Base-by-base conservation (phyloP, 2,113 vertebrate genomes). In the Galeopterus variegatus region DNA sequence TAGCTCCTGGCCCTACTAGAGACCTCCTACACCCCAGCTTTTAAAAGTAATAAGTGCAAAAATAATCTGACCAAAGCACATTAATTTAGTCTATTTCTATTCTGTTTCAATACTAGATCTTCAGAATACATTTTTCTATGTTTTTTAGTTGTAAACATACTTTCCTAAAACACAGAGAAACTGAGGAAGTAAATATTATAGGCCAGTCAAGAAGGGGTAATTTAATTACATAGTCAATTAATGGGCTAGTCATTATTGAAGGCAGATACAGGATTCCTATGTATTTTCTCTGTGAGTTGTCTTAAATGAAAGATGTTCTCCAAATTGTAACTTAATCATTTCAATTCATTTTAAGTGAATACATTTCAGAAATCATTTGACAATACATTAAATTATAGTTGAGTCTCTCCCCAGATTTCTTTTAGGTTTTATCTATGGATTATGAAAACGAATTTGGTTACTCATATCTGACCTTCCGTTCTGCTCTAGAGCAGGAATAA, bases 161-260 rank as follows among this genome's bases (percentile, higher is more conserved):
- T 36, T 90, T 69, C 26, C 18, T 50, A 85, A 73, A 73, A 52
- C 23, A 23, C 26, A 17, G 54, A 31, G 26, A 96, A 70, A 81
- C 65, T 52, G 17, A 5, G 5, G 4, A 70, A 17, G 14, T 69
- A 73, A 91, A 50, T 62, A 18, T 24, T 73, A 58, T 10, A 88
- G 54, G 52, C 18, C 33, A 11, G 18, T 86, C 58, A 77, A 91
- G 48, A 95, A 81, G 15, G 21, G 3, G 1, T 94, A 65, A 93
- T 96, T 90, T 92, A 95, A 95, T 97, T 92, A 85, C 10, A 85
- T 6, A 13, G 48, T 86, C n/a, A 89, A 60, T 89, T 72, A 75
- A 17, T 28, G 19, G 19, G 7, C 56, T 94, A 21, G n/a, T 64
- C 31, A 67, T 92, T 88, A 54, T n/a, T 77, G 70, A 79, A 84